Conservation (phyloP, 2,797 vertebrate genomes). For the Mareca strepera region DNA sequence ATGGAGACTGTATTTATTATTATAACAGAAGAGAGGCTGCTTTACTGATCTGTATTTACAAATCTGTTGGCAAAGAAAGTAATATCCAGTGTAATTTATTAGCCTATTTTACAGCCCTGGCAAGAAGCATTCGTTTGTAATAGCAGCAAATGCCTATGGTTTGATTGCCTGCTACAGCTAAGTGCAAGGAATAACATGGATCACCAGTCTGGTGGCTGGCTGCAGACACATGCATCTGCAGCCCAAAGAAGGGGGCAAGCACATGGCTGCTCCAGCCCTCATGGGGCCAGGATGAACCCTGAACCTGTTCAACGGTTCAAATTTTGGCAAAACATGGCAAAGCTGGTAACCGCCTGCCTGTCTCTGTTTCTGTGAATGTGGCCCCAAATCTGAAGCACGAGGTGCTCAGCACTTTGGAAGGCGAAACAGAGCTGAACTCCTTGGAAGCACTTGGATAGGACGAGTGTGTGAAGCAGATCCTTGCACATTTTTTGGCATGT, state of each 20-base stretch:
- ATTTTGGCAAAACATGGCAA: neutral
- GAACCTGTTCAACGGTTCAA: neutral
- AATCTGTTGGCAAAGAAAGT: conserved; percentile 51
- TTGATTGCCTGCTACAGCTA: conserved; percentile 1
- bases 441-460: neutral
- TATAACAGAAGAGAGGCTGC: conserved; percentile 24
- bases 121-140: conserved; percentile 43
- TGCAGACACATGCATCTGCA: neutral
- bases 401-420: neutral
- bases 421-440: neutral
- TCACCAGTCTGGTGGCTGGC: fast-evolving
- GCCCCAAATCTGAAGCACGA: neutral
- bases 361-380: neutral
- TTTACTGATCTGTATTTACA: conserved; percentile 64
- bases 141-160: conserved; percentile 22
- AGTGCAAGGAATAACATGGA: neutral
- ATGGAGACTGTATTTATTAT: conserved; percentile 49
- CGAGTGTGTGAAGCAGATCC: neutral
- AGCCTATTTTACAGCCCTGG: conserved; percentile 53
- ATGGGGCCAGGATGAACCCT: neutral
- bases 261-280: neutral
- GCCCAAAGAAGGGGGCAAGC: neutral
- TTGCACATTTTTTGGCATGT: neutral
- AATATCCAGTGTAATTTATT: conserved; percentile 67
- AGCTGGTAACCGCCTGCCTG: neutral